Evolutionary conservation across 2,888 invertebrate genomes (phyloP).

Genomic region (Zhuqinia jingwanae): DNA sequence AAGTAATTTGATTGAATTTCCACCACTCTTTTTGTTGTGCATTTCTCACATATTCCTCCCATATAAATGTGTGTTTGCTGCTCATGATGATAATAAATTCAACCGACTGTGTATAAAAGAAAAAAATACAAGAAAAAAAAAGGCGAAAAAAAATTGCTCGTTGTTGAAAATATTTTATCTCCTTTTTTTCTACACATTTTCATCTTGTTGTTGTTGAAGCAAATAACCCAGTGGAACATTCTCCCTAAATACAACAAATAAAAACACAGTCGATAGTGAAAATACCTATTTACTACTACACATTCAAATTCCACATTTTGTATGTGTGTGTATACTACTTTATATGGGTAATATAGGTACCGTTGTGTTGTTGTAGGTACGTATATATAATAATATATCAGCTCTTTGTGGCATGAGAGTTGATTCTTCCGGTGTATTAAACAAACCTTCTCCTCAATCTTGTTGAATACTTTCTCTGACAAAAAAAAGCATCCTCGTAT

Average conservation of each 20-base stretch:
- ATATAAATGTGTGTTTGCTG: too few species aligned
- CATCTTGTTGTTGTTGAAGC: background rate
- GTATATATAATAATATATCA: background rate
- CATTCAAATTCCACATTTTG: too few species aligned
- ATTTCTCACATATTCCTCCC: too few species aligned
- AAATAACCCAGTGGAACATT: too few species aligned
- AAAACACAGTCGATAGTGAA: too few species aligned
- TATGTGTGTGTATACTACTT: too few species aligned
- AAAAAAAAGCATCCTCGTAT: background rate
- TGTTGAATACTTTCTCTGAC: conserved; percentile 16
- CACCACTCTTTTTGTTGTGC: too few species aligned
- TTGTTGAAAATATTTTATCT: conserved; percentile 15
- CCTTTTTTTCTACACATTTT: background rate
- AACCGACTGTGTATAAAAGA: background rate
- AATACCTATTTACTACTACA: too few species aligned
- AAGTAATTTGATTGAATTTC: background rate
- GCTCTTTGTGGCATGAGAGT: conserved; percentile 24
- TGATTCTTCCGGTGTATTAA: conserved; percentile 56
- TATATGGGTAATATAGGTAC: too few species aligned
- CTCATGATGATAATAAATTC: background rate
- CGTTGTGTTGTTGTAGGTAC: too few species aligned
- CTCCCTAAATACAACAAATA: too few species aligned
- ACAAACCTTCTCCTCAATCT: conserved; percentile 14
- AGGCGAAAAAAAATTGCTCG: background rate
- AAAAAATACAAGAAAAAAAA: background rate